phyloP scores from a whole-genome alignment of 2,888 invertebrate genomes.

The Linhomoeus sp. region DNA sequence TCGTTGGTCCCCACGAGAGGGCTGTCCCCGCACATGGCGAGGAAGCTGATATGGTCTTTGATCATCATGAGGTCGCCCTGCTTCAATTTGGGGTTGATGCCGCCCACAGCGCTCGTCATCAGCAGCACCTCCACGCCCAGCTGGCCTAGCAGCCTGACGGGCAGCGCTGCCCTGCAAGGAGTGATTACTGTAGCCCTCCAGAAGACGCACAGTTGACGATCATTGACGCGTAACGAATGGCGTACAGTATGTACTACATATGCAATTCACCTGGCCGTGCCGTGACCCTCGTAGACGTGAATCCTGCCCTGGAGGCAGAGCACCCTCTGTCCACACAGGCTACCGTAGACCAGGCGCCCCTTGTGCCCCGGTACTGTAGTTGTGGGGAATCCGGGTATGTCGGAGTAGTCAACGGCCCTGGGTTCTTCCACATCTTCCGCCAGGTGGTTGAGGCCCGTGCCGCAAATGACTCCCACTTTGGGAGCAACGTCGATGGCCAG shows the following conservation, averaged over 20 bases:
- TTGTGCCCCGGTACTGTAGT: constrained; percentile 60
- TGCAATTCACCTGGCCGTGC: constrained; percentile 48
- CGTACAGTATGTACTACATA: too few relatives aligned
- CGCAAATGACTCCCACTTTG: constrained; percentile 51
- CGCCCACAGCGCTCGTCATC: constrained; percentile 86
- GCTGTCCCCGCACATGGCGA: constrained; percentile 83
- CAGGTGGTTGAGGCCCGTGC: constrained; percentile 55
- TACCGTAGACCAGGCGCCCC: constrained; percentile 74
- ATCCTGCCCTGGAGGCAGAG: constrained; percentile 94
- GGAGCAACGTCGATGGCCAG: too few relatives aligned
- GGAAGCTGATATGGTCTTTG: constrained; percentile 87
- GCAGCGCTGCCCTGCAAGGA: constrained; percentile 10
- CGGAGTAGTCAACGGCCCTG: constrained; percentile 55
- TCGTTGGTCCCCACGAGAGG: constrained; percentile 84
- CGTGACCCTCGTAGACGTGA: constrained; percentile 91
- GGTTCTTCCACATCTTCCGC: constrained; percentile 36
- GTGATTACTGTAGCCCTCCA: too few relatives aligned
- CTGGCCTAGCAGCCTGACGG: constrained; percentile 26
- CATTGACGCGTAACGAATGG: too few relatives aligned
- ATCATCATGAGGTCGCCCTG: constrained; percentile 67
- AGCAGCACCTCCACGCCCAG: constrained; percentile 66
- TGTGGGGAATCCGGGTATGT: constrained; percentile 57
- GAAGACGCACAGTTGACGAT: too few relatives aligned
- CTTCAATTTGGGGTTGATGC: constrained; percentile 59
- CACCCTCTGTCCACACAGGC: constrained; percentile 52